Base-by-base conservation (phyloP, 2,888 invertebrate species). In the Polyommatus iphigenia region DNA sequence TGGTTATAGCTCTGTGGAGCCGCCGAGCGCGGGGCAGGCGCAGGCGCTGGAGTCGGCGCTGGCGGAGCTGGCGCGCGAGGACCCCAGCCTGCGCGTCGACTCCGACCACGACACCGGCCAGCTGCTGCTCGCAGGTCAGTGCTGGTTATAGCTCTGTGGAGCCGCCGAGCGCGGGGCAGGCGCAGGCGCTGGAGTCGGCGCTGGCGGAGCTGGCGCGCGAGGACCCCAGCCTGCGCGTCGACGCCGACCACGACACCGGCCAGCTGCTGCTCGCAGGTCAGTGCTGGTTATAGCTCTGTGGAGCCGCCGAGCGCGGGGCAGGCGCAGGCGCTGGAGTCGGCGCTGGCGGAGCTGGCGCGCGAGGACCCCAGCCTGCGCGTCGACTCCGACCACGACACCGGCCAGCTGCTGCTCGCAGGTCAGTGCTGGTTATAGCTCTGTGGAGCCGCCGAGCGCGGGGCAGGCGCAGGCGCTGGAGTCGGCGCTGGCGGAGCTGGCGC, bases 361-460 rank as follows among this genome's bases (percentile, higher is more conserved):
- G 99, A 99, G 90, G 99, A 99, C 93, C 99, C 99, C 4, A 98
- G 98, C 87, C 92, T 98, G 75, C 91, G 96, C 81, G 97, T 99
- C 8, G 94, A 92, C 71, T 91, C 95, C 18, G 97, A 98, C 86
- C 88, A 95, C 2, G 98, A 98, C 80, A 97, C 97, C 0, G 98
- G 97, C 0, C 99, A 99, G 94, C 97, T 97, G 0, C 96, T 99
- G 76, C 93, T 98, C 3, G 97, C 96, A 15, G 67, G 67, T 67
- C 67, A 15, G 67, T 67, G 18, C 29, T 54, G 24, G 0, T 20
- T 4, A 24, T 46, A 46, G 46, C 46, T 97, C 98, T 1, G 97
- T 99, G 81, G 99, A 99, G 92, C 97, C 99, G 0, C 97, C 98
- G 0, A 97, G 97, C 83, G 86, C 96, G 83, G 95, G 97, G 0